These are phyloP conservation scores for Ancistrus triradiatus DNA, from an alignment of 2,113 vertebrate species.

Conservation along the genomic window DNA sequence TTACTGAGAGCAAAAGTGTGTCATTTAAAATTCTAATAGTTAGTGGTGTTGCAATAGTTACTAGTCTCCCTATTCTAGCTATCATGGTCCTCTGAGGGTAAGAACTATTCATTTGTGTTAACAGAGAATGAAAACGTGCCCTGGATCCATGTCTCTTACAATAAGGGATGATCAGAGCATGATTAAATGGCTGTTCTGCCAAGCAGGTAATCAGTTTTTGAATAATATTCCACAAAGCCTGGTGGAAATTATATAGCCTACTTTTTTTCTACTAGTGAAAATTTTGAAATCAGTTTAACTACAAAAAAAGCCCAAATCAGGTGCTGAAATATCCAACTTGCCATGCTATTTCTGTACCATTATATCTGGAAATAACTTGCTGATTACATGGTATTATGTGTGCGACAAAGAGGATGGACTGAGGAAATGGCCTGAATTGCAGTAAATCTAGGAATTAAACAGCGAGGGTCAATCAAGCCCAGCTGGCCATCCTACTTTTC, in stretches of 20 bases:
- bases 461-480: conserved; percentile 10
- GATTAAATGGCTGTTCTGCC: conserved; percentile 6
- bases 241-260: neutral
- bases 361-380: conserved; percentile 18
- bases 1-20: too few species aligned
- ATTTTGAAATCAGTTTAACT: neutral
- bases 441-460: conserved; percentile 21
- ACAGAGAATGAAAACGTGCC: neutral
- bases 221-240: neutral
- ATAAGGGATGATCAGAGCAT: neutral
- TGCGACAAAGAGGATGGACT: neutral
- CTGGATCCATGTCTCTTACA: neutral
- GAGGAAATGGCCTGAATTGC: conserved; percentile 3
- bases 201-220: conserved; percentile 15
- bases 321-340: conserved; percentile 3
- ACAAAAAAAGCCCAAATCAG: neutral
- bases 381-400: conserved; percentile 26
- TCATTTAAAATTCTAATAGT: too few species aligned
- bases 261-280: neutral
- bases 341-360: conserved; percentile 2
- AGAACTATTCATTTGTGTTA: neutral
- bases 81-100: too few species aligned
- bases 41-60: too few species aligned
- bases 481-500: conserved; percentile 9
- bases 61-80: too few species aligned